phyloP scores from a whole-genome alignment of 2,797 vertebrate genomes.

The Clamator glandarius region DNA sequence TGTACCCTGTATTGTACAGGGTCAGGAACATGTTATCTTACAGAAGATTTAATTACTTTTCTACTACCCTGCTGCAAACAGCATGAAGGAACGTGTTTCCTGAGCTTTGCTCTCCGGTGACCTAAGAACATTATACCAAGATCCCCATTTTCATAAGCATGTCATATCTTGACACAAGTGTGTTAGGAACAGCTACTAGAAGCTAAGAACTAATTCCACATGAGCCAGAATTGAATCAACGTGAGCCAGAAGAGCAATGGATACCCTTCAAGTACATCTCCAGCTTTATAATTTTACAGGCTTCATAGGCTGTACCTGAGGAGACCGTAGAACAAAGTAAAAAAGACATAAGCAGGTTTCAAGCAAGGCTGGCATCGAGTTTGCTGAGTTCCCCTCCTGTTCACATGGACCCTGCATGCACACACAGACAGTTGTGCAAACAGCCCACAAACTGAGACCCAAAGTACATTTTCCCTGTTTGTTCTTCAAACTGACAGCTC shows the following conservation, averaged over 20 bases:
- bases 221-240: background rate
- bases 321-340: background rate
- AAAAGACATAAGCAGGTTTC: background rate
- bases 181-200: background rate
- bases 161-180: background rate
- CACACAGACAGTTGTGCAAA: conserved; percentile 47
- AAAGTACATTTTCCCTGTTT: conserved; percentile 35
- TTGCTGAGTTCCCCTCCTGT: background rate
- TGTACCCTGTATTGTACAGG: background rate
- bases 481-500: conserved; percentile 52
- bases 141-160: background rate
- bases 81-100: background rate
- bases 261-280: background rate
- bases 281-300: background rate
- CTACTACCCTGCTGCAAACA: background rate
- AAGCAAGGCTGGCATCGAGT: background rate
- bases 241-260: background rate
- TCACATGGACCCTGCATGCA: background rate
- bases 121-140: background rate
- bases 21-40: conserved; percentile 7
- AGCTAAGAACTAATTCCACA: background rate
- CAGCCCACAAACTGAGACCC: background rate
- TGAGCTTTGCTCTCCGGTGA: conserved; percentile 15
- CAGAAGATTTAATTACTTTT: conserved; percentile 19
- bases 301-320: background rate